A percentile compares a stretch with the other conserved stretches of the same genome.
Evolutionary conservation across 1,140 invertebrate species (phyloP).

Genomic region (Drosophila lacertosa): DNA sequence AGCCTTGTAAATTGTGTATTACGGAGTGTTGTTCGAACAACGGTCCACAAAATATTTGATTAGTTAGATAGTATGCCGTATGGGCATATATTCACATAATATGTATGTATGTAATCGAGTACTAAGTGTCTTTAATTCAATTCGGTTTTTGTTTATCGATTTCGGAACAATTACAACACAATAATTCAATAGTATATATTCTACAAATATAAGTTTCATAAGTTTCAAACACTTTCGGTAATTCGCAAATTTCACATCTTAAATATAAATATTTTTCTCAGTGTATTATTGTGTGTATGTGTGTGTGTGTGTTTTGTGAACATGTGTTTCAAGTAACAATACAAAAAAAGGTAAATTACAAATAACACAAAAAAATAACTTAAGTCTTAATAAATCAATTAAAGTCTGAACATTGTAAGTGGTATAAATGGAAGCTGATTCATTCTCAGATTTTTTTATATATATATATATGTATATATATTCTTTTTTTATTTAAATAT

Average conservation of each 20-base stretch:
- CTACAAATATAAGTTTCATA: slow-evolving; percentile 39
- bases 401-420: not conserved
- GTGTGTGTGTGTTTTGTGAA: slow-evolving; percentile 15
- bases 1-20: slow-evolving; percentile 37
- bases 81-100: slow-evolving; percentile 13
- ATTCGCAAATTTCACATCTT: slow-evolving; percentile 17
- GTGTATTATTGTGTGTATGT: slow-evolving; percentile 10
- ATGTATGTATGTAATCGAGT: slow-evolving; percentile 36
- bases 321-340: slow-evolving; percentile 33
- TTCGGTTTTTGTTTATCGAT: slow-evolving; percentile 46
- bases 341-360: slow-evolving; percentile 1
- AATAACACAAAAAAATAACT: slow-evolving; percentile 10
- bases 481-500: slow-evolving; percentile 1
- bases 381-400: slow-evolving; percentile 15
- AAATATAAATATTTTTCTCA: slow-evolving; percentile 17
- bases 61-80: slow-evolving; percentile 42
- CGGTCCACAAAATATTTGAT: slow-evolving; percentile 50
- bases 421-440: slow-evolving; percentile 32
- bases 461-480: not conserved
- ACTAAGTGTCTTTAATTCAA: slow-evolving; percentile 48
- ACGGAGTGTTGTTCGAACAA: slow-evolving; percentile 28
- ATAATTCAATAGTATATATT: slow-evolving; percentile 40
- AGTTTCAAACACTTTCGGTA: slow-evolving; percentile 16
- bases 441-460: slow-evolving; percentile 3
- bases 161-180: slow-evolving; percentile 61